These are phyloP conservation scores for Leptosomus discolor DNA, from an alignment of 2,113 vertebrate genomes.

Conservation along the genomic window DNA sequence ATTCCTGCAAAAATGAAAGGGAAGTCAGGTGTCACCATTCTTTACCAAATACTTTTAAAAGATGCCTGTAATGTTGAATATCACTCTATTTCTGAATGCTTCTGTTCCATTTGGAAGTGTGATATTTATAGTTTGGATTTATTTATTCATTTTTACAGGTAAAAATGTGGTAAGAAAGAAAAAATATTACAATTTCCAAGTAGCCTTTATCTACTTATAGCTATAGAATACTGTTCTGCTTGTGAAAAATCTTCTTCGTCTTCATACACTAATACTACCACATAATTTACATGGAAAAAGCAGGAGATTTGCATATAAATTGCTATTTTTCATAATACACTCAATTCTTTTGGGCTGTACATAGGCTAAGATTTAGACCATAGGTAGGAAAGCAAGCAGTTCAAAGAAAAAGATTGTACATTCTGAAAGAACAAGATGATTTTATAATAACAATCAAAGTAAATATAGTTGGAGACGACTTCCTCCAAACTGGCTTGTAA, in stretches of 20 bases:
- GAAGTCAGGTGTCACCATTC: neutral
- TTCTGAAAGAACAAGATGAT: neutral
- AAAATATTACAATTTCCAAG: neutral
- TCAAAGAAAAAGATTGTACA: neutral
- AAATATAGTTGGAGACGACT: neutral
- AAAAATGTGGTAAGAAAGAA: neutral
- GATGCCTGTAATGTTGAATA: neutral
- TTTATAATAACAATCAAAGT: neutral
- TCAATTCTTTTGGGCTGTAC: neutral
- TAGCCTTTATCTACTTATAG: neutral
- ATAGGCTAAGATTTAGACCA: neutral
- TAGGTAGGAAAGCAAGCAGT: neutral
- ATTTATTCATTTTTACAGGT: neutral
- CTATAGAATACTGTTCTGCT: neutral
- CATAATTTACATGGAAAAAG: neutral
- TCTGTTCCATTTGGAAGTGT: neutral
- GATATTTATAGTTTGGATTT: neutral
- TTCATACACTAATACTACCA: neutral
- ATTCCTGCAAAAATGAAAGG: neutral
- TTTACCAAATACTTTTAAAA: neutral
- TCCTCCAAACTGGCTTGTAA: neutral
- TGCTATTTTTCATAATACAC: neutral
- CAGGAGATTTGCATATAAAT: neutral
- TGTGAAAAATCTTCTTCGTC: neutral
- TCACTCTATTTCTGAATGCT: neutral